phyloP scores from a whole-genome alignment of 2,888 invertebrate genomes.

The Noctua comes region DNA sequence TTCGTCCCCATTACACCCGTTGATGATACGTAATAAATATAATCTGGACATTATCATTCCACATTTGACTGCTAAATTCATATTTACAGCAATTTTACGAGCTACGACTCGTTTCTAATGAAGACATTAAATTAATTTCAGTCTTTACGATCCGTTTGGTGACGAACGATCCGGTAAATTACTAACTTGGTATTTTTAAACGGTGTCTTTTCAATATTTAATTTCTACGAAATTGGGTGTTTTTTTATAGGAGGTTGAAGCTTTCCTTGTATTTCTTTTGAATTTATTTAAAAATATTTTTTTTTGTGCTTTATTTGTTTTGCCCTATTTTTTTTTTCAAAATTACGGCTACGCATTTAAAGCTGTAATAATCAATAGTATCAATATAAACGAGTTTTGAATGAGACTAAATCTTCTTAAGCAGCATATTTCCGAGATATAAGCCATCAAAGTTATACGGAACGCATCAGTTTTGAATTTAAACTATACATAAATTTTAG shows the following conservation, averaged over 20 bases:
- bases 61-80: conserved; percentile 47
- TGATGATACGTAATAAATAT: conserved; percentile 41
- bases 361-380: background rate
- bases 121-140: conserved; percentile 73
- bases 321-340: background rate
- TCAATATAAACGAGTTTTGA: background rate
- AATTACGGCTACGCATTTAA: background rate
- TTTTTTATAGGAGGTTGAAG: background rate
- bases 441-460: background rate
- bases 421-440: background rate
- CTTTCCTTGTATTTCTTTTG: background rate
- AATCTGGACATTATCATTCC: conserved; percentile 30
- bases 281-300: no score
- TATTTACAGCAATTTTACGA: conserved; percentile 69
- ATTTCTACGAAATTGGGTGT: conserved; percentile 14
- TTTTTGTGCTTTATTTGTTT: no score
- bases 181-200: conserved; percentile 35
- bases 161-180: conserved; percentile 58
- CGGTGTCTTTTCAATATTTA: conserved; percentile 21
- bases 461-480: background rate
- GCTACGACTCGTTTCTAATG: conserved; percentile 67
- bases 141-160: conserved; percentile 65
- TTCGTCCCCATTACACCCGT: conserved; percentile 8
- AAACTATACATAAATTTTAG: background rate
- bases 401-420: background rate